Evolutionary conservation across 2,888 invertebrate genomes (phyloP).

Genomic region (Chymomyza caudatula): DNA sequence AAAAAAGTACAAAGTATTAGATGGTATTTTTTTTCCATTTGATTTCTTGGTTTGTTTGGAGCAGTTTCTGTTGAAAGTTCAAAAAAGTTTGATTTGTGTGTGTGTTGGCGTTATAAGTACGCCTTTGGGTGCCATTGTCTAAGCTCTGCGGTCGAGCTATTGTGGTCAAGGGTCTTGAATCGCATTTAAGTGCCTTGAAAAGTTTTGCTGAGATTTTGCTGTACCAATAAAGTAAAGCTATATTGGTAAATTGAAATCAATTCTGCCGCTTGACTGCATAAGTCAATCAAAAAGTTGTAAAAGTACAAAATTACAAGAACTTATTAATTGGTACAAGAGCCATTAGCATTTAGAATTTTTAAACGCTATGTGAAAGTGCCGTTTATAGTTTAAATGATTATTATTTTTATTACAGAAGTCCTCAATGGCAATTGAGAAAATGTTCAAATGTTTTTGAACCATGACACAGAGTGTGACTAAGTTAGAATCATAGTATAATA

Average conservation of each 20-base stretch:
- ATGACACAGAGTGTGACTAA: too few species aligned
- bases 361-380: background rate
- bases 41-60: slow-evolving; percentile 7
- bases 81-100: slow-evolving; percentile 57
- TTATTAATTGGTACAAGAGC: background rate
- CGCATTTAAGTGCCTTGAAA: slow-evolving; percentile 20
- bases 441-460: too few species aligned
- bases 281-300: background rate
- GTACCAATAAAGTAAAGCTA: slow-evolving; percentile 54
- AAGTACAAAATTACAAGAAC: background rate
- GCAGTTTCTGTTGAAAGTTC: background rate
- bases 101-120: slow-evolving; percentile 55
- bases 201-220: slow-evolving; percentile 45
- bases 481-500: too few species aligned
- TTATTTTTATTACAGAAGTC: too few species aligned
- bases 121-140: slow-evolving; percentile 68
- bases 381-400: too few species aligned
- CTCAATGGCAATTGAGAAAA: too few species aligned
- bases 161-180: slow-evolving; percentile 32
- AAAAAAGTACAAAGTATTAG: slow-evolving; percentile 21
- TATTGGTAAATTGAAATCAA: slow-evolving; percentile 56
- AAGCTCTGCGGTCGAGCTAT: slow-evolving; percentile 60
- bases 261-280: slow-evolving; percentile 39
- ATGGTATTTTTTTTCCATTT: slow-evolving; percentile 8
- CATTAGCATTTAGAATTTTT: background rate